Evolutionary conservation across 2,113 vertebrate species (phyloP).

Genomic region (Ophiodon elongatus): DNA sequence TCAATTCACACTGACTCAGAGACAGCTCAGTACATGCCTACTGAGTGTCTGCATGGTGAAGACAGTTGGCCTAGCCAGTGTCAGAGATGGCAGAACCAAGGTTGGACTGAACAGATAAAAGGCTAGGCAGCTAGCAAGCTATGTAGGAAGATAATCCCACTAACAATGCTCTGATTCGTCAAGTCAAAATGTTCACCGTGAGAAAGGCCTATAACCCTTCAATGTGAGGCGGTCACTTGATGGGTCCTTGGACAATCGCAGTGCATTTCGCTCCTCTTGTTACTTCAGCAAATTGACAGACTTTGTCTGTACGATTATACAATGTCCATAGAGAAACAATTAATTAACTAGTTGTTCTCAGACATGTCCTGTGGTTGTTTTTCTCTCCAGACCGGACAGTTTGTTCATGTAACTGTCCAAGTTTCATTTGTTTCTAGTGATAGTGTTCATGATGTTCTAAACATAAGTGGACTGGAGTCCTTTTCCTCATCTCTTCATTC

Average conservation of each 20-base stretch:
- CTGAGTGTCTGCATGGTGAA: neutral
- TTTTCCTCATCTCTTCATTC: neutral
- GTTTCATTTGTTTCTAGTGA: neutral
- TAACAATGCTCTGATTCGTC: neutral
- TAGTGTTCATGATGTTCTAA: constrained; percentile 18
- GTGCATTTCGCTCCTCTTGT: constrained; percentile 39
- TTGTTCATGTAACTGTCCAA: constrained; percentile 12
- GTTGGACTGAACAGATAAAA: neutral
- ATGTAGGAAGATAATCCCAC: neutral
- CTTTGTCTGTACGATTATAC: neutral
- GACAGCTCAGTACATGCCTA: neutral
- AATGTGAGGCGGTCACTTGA: neutral
- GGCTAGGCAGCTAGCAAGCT: neutral
- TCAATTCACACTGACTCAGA: neutral
- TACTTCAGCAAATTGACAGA: constrained; percentile 9
- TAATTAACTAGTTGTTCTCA: neutral
- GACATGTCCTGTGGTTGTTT: neutral
- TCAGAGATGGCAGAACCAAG: neutral
- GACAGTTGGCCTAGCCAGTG: neutral
- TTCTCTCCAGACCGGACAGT: neutral
- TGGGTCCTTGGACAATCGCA: constrained; percentile 7
- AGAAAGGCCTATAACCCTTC: neutral
- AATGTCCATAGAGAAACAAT: constrained; percentile 22
- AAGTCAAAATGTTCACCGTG: constrained; percentile 27
- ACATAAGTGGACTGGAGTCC: neutral